Evolutionary conservation across 1,140 invertebrate species (phyloP).

Genomic region (Leucophenga varia): DNA sequence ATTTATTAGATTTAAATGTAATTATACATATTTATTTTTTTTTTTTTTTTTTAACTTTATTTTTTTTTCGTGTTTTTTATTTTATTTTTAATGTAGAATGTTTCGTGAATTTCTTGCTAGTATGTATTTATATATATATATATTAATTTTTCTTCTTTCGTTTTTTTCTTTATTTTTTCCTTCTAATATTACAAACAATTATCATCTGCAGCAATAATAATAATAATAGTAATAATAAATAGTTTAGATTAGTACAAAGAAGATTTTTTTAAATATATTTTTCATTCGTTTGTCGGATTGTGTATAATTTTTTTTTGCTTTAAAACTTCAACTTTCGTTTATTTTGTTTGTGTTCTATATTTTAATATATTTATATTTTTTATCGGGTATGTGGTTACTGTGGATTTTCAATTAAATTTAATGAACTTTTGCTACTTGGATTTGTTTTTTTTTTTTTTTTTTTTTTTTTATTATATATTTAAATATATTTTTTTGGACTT

Average conservation of each 20-base stretch:
- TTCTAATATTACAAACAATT: slow-evolving; percentile 4
- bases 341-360: slow-evolving; percentile 2
- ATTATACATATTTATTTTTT: slow-evolving; percentile 18
- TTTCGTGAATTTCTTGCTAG: slow-evolving; percentile 21
- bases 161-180: slow-evolving; percentile 12
- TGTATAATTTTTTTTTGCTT: slow-evolving; percentile 1
- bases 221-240: too few species aligned
- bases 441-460: slow-evolving; percentile 30
- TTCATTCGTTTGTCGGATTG: background rate
- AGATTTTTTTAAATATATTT: too few species aligned
- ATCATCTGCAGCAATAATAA: too few species aligned
- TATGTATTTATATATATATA: too few species aligned
- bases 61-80: slow-evolving; percentile 30
- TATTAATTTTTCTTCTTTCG: background rate
- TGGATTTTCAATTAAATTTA: too few species aligned
- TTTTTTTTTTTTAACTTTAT: slow-evolving; percentile 30
- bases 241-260: too few species aligned
- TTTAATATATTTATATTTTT: slow-evolving; percentile 8
- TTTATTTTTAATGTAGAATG: slow-evolving; percentile 33
- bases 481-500: slow-evolving; percentile 11
- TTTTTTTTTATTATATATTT: slow-evolving; percentile 14
- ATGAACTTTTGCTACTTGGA: slow-evolving; percentile 34
- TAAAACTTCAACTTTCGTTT: background rate
- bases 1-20: slow-evolving; percentile 7
- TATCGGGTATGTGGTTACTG: too few species aligned